Evolutionary conservation across 2,888 invertebrate genomes (phyloP).

Genomic region (Taphrorychus bicolor): DNA sequence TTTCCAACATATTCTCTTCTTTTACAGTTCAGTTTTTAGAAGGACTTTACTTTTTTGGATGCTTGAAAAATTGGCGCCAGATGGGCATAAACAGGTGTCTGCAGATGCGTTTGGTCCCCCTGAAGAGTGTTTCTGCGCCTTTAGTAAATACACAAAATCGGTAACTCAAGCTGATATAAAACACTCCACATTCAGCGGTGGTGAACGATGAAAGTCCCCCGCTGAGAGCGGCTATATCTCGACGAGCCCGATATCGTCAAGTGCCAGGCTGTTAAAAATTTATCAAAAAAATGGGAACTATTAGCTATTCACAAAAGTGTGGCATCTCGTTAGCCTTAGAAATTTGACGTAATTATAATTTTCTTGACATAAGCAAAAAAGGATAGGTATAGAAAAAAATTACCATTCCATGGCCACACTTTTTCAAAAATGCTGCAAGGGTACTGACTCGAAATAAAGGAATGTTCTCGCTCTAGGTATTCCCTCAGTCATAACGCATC

Average conservation of each 20-base stretch:
- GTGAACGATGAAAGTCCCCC: constrained; percentile 47
- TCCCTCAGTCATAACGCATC: not conserved
- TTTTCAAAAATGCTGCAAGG: no score
- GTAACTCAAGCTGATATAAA: not conserved
- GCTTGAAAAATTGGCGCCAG: not conserved
- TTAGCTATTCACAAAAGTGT: no score
- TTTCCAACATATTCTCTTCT: no score
- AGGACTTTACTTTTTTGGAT: no score
- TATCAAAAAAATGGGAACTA: no score
- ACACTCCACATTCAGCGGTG: constrained; percentile 24
- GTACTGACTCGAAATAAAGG: no score
- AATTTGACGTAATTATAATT: not conserved
- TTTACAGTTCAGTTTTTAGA: no score
- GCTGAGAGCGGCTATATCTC: constrained; percentile 33
- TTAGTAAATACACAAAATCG: constrained; percentile 1
- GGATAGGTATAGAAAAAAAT: no score
- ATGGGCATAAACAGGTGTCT: constrained; percentile 20
- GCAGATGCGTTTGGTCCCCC: constrained; percentile 5
- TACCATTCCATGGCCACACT: no score
- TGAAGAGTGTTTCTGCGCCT: not conserved
- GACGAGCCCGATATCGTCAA: not conserved
- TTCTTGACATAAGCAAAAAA: not conserved
- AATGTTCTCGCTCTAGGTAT: no score
- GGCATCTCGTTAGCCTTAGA: not conserved
- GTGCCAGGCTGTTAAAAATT: no score